These are phyloP conservation scores for Gnathonemus echidnorhynchus DNA, from an alignment of 2,113 vertebrate species.

Conservation along the genomic window DNA sequence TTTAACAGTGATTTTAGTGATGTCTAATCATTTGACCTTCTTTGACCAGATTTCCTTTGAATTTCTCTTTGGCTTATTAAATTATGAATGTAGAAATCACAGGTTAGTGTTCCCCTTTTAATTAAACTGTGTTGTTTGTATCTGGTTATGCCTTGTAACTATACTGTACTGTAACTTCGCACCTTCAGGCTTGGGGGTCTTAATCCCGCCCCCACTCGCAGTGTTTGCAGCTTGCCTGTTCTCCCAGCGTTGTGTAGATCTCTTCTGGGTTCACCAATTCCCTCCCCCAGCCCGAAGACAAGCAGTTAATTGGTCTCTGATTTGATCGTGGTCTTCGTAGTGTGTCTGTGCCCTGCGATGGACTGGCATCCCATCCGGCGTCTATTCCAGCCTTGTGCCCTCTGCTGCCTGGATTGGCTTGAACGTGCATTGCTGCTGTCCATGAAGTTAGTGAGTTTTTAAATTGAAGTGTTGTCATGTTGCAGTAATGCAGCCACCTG, in stretches of 20 bases:
- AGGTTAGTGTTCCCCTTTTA: background rate
- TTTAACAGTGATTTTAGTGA: background rate
- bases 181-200: background rate
- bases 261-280: background rate
- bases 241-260: background rate
- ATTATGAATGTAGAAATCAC: background rate
- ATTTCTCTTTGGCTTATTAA: background rate
- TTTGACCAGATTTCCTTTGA: background rate
- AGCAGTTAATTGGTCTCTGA: background rate
- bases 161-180: background rate
- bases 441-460: background rate
- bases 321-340: background rate
- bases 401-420: background rate
- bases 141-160: background rate
- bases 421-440: background rate
- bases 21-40: background rate
- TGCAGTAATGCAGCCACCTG: background rate
- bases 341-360: background rate
- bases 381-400: background rate
- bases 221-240: background rate
- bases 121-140: background rate
- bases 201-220: background rate
- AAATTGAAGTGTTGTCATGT: background rate
- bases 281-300: background rate
- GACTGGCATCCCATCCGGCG: background rate